Evolutionary conservation across 1,140 invertebrate genomes (phyloP).

Genomic region (Pseudomyrmex cubaensis): DNA sequence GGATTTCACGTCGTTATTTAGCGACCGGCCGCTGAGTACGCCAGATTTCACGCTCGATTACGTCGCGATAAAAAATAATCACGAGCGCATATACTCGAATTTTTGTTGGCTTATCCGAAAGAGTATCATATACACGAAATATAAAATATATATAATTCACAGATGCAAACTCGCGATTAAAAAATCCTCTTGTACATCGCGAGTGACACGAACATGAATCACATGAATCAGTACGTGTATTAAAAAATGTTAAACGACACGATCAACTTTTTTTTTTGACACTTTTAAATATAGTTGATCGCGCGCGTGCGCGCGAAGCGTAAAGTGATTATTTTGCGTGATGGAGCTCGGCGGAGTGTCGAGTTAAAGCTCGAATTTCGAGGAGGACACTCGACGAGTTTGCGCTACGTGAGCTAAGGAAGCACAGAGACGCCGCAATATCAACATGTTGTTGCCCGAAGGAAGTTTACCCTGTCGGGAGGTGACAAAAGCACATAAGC

Average conservation of each 20-base stretch:
- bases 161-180: not conserved
- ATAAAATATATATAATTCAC: not conserved
- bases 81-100: not conserved
- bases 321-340: not conserved
- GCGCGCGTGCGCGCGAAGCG: not conserved
- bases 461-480: constrained; percentile 62
- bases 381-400: constrained; percentile 10
- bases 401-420: constrained; percentile 15
- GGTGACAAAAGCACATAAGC: constrained; percentile 71
- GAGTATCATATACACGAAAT: not conserved
- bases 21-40: not conserved
- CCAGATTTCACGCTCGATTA: constrained; percentile 1
- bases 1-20: constrained; percentile 4
- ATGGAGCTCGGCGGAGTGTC: not conserved
- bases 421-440: constrained; percentile 31
- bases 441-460: constrained; percentile 41
- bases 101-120: constrained; percentile 17
- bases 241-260: too few species aligned
- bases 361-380: constrained; percentile 17
- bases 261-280: too few species aligned
- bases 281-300: too few species aligned
- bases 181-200: not conserved
- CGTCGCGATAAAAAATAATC: constrained; percentile 14
- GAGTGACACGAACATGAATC: not conserved
- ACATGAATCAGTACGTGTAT: not conserved